Evolutionary conservation across 2,797 vertebrate genomes (phyloP), one percentile per base, ranked within the genome.

Genomic region (Notoglanidium macrostoma): DNA sequence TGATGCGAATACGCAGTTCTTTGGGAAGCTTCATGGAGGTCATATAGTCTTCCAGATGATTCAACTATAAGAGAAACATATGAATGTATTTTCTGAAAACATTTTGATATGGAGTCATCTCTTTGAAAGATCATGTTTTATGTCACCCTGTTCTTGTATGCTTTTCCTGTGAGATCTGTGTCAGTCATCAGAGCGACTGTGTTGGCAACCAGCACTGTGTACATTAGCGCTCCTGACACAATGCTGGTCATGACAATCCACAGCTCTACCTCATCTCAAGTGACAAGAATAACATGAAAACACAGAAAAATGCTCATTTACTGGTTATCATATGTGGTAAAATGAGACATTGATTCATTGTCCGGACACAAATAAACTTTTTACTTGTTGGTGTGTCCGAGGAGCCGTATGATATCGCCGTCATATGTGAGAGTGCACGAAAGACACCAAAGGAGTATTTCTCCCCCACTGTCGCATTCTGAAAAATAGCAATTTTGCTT

Each of bases 231-330:
- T 40, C 96, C 95, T 1, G 96, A 96, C 86, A 96, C 92, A 95
- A 96, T 96, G 92, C 96, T 96, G 83, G 95, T 95, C 94, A 96
- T 95, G 82, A 95, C 95, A 55, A 96, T 95, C 96, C 95, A 96
- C 92, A 96, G 90, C 86, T 96, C 96, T 5, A 95, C 93, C 17
- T 96, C 95, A 92, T 96, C 95, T 96, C 51, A 44, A 85, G 82
- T 19, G 73, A 63, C 54, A 29, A 26, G 49, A 80, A 23, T 6
- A 67, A 68, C 68, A 87, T 40, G 57, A 9, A 11, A 17, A 87
- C 70, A 72, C 35, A 85, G 46, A 80, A 59, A 40, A 29, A 76
- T 35, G 85, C 80, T 23, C 11, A 59, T 54, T 70, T 86, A 32
- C 54, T 40, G 44, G 9, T 23, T 17, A 40, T 86, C 57, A 83